Percentiles rank a stretch among this genome's conserved stretches.
phyloP scores from a whole-genome alignment of 35 echinoderm and acorn worm species.

The Anneissia japonica region DNA sequence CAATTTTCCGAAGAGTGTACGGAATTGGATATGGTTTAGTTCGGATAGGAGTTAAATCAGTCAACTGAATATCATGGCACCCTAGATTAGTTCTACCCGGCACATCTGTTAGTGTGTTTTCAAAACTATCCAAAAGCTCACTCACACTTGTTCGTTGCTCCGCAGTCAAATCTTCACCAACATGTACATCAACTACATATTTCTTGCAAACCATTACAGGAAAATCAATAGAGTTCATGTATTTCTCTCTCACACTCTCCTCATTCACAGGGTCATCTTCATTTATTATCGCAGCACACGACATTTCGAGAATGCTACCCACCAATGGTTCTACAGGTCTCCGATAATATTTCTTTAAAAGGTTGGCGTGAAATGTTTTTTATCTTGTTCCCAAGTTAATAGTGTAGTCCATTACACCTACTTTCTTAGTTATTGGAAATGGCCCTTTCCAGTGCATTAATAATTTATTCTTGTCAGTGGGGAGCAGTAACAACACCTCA shows the following conservation, averaged over 20 bases:
- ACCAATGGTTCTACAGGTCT: too few relatives aligned
- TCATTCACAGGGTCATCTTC: too few relatives aligned
- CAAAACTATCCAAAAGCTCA: background rate
- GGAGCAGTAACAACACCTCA: background rate
- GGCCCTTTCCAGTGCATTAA: background rate
- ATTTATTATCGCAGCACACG: too few relatives aligned
- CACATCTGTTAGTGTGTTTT: constrained; percentile 23
- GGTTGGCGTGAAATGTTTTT: constrained; percentile 19
- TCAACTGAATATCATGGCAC: constrained; percentile 17
- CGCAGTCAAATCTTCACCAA: background rate
- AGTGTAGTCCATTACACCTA: background rate
- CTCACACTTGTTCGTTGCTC: background rate
- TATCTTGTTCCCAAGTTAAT: background rate
- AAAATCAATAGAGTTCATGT: too few relatives aligned
- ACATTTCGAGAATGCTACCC: too few relatives aligned
- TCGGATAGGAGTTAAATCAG: constrained; percentile 5
- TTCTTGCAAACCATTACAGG: too few relatives aligned
- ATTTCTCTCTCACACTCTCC: too few relatives aligned
- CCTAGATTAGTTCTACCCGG: constrained; percentile 31
- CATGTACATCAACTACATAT: too few relatives aligned
- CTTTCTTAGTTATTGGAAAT: background rate
- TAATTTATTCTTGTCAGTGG: too few relatives aligned
- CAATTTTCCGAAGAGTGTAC: background rate
- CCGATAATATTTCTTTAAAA: background rate
- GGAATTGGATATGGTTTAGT: constrained; percentile 61